Percentiles rank a stretch among this genome's conserved stretches.
Conservation (phyloP, 2,888 invertebrate species). For the Tenthredo livida region DNA sequence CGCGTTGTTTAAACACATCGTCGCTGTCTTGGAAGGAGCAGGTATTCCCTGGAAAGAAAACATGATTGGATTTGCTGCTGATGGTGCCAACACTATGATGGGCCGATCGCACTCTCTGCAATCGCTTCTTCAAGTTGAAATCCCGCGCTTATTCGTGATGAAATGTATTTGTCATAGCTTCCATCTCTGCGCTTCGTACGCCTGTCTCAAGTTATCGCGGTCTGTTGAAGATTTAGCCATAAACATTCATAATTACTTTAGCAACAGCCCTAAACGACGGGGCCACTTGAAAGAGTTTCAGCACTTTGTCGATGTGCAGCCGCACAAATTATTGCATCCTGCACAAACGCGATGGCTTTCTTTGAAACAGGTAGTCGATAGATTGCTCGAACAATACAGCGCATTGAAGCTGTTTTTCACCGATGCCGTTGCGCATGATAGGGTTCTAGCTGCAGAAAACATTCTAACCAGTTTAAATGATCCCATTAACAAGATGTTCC, state of each 20-base stretch:
- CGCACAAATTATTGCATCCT: constrained; percentile 65
- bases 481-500: constrained; percentile 53
- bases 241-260: constrained; percentile 64
- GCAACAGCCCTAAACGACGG: constrained; percentile 66
- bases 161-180: too few species aligned
- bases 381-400: constrained; percentile 55
- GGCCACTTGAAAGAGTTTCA: constrained; percentile 65
- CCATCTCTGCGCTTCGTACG: constrained; percentile 65
- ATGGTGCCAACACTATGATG: constrained; percentile 68
- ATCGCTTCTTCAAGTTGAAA: constrained; percentile 57
- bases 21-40: constrained; percentile 18
- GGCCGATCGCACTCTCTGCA: constrained; percentile 62
- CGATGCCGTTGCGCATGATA: constrained; percentile 39
- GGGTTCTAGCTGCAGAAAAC: constrained; percentile 52
- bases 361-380: constrained; percentile 59
- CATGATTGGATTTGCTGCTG: too few species aligned
- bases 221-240: constrained; percentile 62
- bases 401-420: constrained; percentile 51
- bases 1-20: constrained; percentile 11
- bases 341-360: constrained; percentile 69
- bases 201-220: constrained; percentile 63
- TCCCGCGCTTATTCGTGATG: constrained; percentile 60
- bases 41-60: constrained; percentile 29
- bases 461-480: constrained; percentile 54
- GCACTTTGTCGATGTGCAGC: constrained; percentile 62